Conservation (phyloP, 2,888 invertebrate species). For the Acleris literana region DNA sequence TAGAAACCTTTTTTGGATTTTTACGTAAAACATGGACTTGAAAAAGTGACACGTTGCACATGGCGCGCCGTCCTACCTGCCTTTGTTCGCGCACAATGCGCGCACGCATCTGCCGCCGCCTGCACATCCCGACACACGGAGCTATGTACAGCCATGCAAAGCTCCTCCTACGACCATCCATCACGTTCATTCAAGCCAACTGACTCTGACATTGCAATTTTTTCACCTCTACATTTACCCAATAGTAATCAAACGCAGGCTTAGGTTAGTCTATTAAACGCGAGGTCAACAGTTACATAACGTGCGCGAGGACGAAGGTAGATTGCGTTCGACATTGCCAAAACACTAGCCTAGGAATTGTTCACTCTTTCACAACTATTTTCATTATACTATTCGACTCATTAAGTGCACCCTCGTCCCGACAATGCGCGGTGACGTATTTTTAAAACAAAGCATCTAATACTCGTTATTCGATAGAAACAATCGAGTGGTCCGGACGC, state of each 20-base stretch:
- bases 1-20: slow-evolving; percentile 68
- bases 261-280: slow-evolving; percentile 53
- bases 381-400: slow-evolving; percentile 29
- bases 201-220: slow-evolving; percentile 33
- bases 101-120: slow-evolving; percentile 75
- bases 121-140: slow-evolving; percentile 53
- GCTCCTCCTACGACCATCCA: slow-evolving; percentile 49
- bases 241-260: slow-evolving; percentile 33
- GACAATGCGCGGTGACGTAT: slow-evolving; percentile 48
- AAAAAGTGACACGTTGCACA: slow-evolving; percentile 82
- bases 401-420: slow-evolving; percentile 44
- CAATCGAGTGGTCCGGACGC: slow-evolving; percentile 81
- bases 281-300: slow-evolving; percentile 70
- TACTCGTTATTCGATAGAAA: slow-evolving; percentile 71
- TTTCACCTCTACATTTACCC: slow-evolving; percentile 30
- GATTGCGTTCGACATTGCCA: slow-evolving; percentile 55
- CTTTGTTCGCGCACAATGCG: slow-evolving; percentile 77
- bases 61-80: slow-evolving; percentile 78
- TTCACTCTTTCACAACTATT: slow-evolving; percentile 38
- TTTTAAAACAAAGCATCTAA: slow-evolving; percentile 70
- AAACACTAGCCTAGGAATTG: slow-evolving; percentile 46
- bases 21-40: slow-evolving; percentile 73
- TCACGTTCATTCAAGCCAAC: slow-evolving; percentile 50
- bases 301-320: slow-evolving; percentile 54
- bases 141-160: slow-evolving; percentile 44